Evolutionary conservation across 1,140 invertebrate genomes (phyloP).

Genomic region (Helicoverpa armigera): DNA sequence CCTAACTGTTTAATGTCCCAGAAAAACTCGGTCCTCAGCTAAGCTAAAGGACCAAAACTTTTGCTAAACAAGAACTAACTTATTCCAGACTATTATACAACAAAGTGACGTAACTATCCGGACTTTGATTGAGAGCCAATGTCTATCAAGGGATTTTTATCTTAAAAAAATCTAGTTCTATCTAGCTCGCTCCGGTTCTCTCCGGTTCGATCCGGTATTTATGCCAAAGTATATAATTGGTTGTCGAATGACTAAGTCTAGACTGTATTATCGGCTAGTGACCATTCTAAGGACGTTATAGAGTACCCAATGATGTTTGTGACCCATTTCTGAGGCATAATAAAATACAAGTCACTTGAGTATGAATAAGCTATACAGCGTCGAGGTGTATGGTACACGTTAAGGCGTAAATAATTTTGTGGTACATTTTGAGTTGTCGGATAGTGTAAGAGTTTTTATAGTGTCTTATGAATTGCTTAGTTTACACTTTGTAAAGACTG

Average conservation of each 20-base stretch:
- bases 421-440: not conserved
- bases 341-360: conserved; percentile 9
- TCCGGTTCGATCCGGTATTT: not conserved
- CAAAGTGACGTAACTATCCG: conserved; percentile 19
- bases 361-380: conserved; percentile 5
- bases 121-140: conserved; percentile 30
- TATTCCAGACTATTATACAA: not conserved
- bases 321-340: conserved; percentile 16
- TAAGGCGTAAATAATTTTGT: not conserved
- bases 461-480: too few species aligned
- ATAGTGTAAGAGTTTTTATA: not conserved
- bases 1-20: not conserved
- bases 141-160: conserved; percentile 14
- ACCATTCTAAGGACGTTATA: not conserved
- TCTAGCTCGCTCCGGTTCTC: not conserved
- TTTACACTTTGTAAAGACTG: too few species aligned
- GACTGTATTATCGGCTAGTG: conserved; percentile 28
- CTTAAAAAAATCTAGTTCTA: conserved; percentile 16
- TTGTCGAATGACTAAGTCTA: conserved; percentile 34
- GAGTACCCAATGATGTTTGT: conserved; percentile 14
- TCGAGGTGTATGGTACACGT: not conserved
- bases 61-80: not conserved
- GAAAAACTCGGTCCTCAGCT: not conserved
- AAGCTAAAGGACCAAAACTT: not conserved
- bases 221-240: conserved; percentile 43